Evolutionary conservation across 2,797 vertebrate genomes (phyloP).

Genomic region (Sebastes minor): DNA sequence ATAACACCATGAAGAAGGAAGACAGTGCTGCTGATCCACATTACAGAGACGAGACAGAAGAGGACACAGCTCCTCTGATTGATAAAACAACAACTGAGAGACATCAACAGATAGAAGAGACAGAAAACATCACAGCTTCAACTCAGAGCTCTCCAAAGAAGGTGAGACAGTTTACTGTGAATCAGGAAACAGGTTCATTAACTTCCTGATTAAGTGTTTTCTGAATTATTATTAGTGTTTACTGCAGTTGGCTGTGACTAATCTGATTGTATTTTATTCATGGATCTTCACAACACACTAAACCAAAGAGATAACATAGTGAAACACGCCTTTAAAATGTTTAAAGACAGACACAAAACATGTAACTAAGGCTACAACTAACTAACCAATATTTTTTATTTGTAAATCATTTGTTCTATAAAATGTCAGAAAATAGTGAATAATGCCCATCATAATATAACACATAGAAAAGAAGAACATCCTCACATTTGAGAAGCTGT

Average conservation of each 20-base stretch:
- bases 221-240: background rate
- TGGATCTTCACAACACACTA: background rate
- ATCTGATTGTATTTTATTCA: background rate
- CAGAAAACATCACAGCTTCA: background rate
- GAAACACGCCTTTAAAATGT: background rate
- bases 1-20: background rate
- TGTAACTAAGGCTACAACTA: background rate
- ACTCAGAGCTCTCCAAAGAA: background rate
- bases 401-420: no score
- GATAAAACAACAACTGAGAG: background rate
- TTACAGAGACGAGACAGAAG: background rate
- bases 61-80: background rate
- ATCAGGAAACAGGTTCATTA: background rate
- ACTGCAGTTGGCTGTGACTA: background rate
- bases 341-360: background rate
- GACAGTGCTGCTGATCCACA: background rate
- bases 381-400: background rate
- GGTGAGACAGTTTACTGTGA: constrained; percentile 33
- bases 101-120: background rate
- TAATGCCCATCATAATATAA: background rate
- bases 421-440: background rate
- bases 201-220: background rate
- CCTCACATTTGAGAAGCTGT: background rate
- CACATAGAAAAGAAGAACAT: background rate
- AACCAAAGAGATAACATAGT: background rate